These are phyloP conservation scores for Danio aesculapii DNA, from an alignment of 2,797 vertebrate species.

Conservation along the genomic window DNA sequence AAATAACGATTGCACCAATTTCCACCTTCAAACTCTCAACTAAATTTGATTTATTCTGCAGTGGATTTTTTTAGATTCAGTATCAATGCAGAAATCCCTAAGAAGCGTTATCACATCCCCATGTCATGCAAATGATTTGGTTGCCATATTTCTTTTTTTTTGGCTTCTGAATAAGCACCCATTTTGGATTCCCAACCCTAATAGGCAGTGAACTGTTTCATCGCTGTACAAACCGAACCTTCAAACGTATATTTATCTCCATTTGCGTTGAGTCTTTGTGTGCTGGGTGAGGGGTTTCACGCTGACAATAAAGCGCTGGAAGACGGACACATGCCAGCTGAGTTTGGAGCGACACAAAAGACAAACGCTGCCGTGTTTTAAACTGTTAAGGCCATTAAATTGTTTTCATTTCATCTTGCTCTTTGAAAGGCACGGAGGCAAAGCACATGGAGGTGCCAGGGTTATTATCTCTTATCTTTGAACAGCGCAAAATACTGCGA, in stretches of 20 bases:
- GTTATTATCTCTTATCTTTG: conserved; percentile 99
- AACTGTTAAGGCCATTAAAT: conserved; percentile 80
- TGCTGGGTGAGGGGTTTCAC: conserved; percentile 36
- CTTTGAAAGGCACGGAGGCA: conserved; percentile 93
- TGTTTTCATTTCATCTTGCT: conserved; percentile 91
- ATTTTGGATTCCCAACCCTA: conserved; percentile 18
- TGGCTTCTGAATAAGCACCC: neutral
- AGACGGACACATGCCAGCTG: conserved; percentile 48
- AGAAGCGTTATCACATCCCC: neutral
- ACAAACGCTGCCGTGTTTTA: conserved; percentile 63
- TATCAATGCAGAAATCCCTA: neutral
- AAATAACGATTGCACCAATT: neutral
- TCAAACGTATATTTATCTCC: conserved; percentile 51
- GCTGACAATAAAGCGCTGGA: conserved; percentile 33
- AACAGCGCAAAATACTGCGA: conserved; percentile 98
- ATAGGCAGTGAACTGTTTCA: conserved; percentile 30
- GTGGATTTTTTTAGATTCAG: neutral
- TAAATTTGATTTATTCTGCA: conserved; percentile 8
- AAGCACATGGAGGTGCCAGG: conserved; percentile 90
- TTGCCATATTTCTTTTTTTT: neutral
- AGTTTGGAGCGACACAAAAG: conserved; percentile 44
- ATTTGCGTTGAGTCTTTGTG: conserved; percentile 25
- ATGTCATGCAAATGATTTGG: conserved; percentile 1
- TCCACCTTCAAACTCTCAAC: neutral
- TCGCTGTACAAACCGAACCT: conserved; percentile 34